Evolutionary conservation across 2,113 vertebrate genomes (phyloP).

Genomic region (Mohoua ochrocephala): DNA sequence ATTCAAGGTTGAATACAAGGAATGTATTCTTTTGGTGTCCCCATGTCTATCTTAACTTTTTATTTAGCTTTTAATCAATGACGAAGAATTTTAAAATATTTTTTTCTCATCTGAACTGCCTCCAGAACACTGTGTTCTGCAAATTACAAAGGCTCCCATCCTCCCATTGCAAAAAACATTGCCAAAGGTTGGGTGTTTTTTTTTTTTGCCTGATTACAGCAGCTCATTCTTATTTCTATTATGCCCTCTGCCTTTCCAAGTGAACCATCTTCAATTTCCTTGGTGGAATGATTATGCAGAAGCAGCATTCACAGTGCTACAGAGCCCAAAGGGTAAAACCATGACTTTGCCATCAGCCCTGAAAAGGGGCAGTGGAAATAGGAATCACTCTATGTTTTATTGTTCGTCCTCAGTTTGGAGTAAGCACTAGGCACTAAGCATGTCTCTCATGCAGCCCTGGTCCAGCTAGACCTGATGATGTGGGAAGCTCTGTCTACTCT

Average conservation of each 20-base stretch:
- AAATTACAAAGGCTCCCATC: background rate
- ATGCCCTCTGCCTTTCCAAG: background rate
- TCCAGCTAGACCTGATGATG: background rate
- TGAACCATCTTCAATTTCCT: background rate
- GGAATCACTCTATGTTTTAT: background rate
- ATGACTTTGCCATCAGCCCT: background rate
- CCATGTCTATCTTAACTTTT: background rate
- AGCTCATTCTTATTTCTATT: background rate
- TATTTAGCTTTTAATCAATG: background rate
- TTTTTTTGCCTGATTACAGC: background rate
- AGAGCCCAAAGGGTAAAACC: background rate
- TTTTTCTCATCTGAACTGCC: background rate
- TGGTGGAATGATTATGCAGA: background rate
- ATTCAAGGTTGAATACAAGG: background rate
- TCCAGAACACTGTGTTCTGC: background rate
- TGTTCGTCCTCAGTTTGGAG: background rate
- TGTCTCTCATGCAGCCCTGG: fast-evolving
- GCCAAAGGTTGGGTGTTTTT: background rate
- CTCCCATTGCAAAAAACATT: background rate
- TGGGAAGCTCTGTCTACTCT: background rate
- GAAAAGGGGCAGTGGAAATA: background rate
- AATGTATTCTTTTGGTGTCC: background rate
- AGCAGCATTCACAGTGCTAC: background rate
- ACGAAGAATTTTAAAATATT: background rate
- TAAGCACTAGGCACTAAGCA: background rate